Percentiles rank a stretch among this genome's conserved stretches.
Evolutionary conservation across 92 coral and sea anemone species (phyloP).

Genomic region (Siderastrea radians): DNA sequence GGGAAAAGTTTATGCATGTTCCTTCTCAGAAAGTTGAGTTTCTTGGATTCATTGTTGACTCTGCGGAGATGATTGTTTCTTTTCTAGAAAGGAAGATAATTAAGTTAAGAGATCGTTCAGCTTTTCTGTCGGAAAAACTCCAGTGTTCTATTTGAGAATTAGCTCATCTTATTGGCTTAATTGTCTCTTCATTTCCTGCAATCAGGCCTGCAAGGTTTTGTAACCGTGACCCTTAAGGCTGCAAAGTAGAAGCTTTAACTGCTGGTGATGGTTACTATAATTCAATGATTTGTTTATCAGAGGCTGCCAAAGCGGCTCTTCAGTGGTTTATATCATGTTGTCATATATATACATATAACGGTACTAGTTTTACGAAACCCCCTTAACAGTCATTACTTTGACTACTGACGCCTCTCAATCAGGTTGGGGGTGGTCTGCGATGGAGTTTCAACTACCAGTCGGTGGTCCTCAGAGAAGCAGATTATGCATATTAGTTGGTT

Average conservation of each 20-base stretch:
- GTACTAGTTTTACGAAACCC: neutral
- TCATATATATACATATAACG: neutral
- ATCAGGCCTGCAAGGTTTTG: constrained; percentile 48
- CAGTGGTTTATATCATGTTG: constrained; percentile 22
- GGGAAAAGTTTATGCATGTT: constrained; percentile 22
- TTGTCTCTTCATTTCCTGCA: constrained; percentile 53
- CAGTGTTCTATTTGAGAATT: constrained; percentile 32
- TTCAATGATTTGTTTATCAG: neutral
- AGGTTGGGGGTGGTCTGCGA: constrained; percentile 40
- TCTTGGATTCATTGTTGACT: constrained; percentile 31
- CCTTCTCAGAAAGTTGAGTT: constrained; percentile 41
- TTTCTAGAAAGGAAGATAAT: constrained; percentile 28
- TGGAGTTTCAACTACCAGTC: constrained; percentile 14
- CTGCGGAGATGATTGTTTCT: constrained; percentile 40
- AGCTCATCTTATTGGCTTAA: constrained; percentile 44
- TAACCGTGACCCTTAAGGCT: constrained; percentile 30
- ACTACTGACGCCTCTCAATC: constrained; percentile 39
- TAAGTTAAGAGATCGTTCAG: neutral
- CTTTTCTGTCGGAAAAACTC: constrained; percentile 18
- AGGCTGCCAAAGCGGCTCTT: constrained; percentile 11
- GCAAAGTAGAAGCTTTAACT: constrained; percentile 8
- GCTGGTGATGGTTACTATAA: constrained; percentile 18
- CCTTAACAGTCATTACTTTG: neutral
- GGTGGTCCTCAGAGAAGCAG: constrained; percentile 37
- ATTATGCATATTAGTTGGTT: constrained; percentile 49